Conservation (phyloP, 2,888 invertebrate species). For the Dichetophora obliterata region DNA sequence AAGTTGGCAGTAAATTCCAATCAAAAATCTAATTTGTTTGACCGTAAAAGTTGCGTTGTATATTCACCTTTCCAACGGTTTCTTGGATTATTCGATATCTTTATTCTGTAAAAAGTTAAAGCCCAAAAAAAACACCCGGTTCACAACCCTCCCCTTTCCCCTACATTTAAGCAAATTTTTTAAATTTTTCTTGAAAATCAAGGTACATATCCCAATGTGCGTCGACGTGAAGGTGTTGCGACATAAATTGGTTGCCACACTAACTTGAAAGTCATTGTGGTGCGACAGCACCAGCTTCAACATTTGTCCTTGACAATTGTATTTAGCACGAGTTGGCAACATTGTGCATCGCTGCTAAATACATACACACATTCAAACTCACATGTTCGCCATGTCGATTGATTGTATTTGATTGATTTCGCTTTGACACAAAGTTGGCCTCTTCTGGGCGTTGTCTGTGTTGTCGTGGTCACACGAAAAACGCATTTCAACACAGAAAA, state of each 20-base stretch:
- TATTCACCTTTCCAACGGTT: too few species aligned
- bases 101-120: too few species aligned
- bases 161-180: too few species aligned
- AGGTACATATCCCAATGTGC: too few species aligned
- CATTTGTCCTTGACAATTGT: conserved; percentile 18
- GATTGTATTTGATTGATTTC: conserved; percentile 27
- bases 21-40: too few species aligned
- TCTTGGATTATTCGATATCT: too few species aligned
- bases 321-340: neutral
- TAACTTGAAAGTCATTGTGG: conserved; percentile 11
- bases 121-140: too few species aligned
- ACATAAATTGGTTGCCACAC: conserved; percentile 14
- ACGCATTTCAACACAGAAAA: neutral
- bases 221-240: conserved; percentile 1
- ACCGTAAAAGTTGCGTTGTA: too few species aligned
- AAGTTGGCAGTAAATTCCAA: too few species aligned
- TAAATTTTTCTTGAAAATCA: too few species aligned
- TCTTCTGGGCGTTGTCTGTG: neutral
- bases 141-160: too few species aligned
- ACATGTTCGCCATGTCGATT: neutral
- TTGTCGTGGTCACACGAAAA: conserved; percentile 2
- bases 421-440: conserved; percentile 3
- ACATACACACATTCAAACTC: neutral
- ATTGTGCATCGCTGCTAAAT: neutral
- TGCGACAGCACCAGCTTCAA: neutral